phyloP scores from a whole-genome alignment of 2,888 invertebrate species.

The Nezara viridula region DNA sequence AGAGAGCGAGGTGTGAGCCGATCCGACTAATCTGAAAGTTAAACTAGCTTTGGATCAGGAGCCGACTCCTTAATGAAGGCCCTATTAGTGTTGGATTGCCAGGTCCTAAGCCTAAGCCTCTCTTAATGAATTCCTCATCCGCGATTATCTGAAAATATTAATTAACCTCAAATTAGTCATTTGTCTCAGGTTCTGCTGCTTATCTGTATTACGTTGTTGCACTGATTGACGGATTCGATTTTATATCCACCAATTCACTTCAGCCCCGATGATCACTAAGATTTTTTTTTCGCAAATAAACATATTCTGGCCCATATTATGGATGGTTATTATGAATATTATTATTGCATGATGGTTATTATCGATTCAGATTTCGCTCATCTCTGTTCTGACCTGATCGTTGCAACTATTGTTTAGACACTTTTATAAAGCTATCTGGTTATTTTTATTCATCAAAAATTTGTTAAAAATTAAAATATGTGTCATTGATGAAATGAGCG shows the following conservation, averaged over 20 bases:
- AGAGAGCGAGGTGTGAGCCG: background rate
- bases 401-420: too few species aligned
- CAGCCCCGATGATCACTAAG: too few species aligned
- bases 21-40: conserved; percentile 25
- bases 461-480: too few species aligned
- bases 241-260: background rate
- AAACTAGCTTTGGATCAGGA: background rate
- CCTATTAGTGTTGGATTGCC: conserved; percentile 20
- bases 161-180: background rate
- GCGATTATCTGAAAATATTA: conserved; percentile 2
- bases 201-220: background rate
- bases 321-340: too few species aligned
- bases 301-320: too few species aligned
- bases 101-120: conserved; percentile 13
- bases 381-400: too few species aligned
- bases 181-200: background rate
- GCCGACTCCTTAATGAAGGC: conserved; percentile 27
- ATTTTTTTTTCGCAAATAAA: too few species aligned
- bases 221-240: background rate
- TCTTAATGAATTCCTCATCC: conserved; percentile 12
- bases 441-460: too few species aligned
- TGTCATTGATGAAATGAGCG: too few species aligned
- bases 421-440: too few species aligned
- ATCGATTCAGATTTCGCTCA: too few species aligned
- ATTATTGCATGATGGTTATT: too few species aligned